These are phyloP conservation scores for Protophormia terraenovae DNA, from an alignment of 2,888 invertebrate genomes.

Conservation along the genomic window DNA sequence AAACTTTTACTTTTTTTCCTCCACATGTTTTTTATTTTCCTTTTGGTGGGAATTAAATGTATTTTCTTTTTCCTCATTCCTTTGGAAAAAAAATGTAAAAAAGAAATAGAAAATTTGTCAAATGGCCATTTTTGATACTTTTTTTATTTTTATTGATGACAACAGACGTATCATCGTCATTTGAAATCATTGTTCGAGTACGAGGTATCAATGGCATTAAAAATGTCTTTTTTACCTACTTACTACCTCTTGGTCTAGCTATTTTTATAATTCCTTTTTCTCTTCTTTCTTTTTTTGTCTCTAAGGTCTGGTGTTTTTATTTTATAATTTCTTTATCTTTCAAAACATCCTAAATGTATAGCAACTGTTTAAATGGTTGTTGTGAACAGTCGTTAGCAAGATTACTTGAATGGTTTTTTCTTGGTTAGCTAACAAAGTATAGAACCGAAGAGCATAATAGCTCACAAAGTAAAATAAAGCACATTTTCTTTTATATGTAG, in stretches of 20 bases:
- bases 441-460: conserved; percentile 31
- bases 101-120: conserved; percentile 44
- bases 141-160: conserved; percentile 60
- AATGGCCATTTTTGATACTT: conserved; percentile 38
- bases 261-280: neutral
- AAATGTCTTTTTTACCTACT: conserved; percentile 19
- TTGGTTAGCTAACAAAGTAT: too few species aligned
- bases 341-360: neutral
- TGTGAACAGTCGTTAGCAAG: conserved; percentile 59
- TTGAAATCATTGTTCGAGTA: conserved; percentile 3
- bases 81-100: neutral
- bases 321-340: conserved; percentile 24
- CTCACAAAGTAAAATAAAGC: conserved; percentile 33
- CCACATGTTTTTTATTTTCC: neutral
- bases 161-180: conserved; percentile 57
- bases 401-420: conserved; percentile 37
- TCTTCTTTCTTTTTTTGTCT: neutral
- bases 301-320: neutral
- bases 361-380: conserved; percentile 2
- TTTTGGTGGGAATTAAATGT: conserved; percentile 7
- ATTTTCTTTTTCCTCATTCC: neutral
- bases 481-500: conserved; percentile 19
- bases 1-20: conserved; percentile 40
- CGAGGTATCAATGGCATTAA: conserved; percentile 33
- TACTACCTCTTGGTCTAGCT: neutral